Conservation (phyloP, 2,797 vertebrate species). For the Artibeus jamaicensis region DNA sequence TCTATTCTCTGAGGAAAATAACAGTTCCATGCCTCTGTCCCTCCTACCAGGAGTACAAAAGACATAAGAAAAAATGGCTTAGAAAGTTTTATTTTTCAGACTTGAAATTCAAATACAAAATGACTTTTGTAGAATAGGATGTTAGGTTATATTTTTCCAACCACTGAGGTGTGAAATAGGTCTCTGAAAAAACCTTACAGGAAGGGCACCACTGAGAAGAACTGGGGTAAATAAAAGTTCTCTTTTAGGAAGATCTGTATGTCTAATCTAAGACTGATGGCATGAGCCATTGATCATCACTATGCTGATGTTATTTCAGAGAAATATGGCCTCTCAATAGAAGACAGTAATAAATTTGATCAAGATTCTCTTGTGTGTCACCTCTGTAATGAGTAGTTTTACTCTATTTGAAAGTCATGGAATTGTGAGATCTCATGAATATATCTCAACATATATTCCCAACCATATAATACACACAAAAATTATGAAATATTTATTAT, state of each 20-base stretch:
- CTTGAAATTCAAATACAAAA: slow-evolving; percentile 40
- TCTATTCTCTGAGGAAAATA: background rate
- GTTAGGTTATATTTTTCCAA: background rate
- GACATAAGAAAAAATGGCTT: background rate
- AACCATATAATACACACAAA: background rate
- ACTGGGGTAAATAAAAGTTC: background rate
- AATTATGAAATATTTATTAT: background rate
- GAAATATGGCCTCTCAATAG: background rate
- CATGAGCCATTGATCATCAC: background rate
- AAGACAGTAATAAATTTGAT: background rate
- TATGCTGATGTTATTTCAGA: background rate
- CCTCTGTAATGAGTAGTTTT: background rate
- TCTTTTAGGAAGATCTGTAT: background rate
- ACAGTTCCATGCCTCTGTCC: background rate
- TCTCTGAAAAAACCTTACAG: background rate
- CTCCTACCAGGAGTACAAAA: background rate
- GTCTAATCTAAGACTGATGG: background rate
- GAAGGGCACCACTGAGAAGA: background rate
- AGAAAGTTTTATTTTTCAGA: background rate
- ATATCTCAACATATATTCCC: background rate
- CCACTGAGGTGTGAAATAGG: background rate
- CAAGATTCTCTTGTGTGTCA: background rate
- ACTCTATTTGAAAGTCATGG: background rate
- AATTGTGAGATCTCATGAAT: background rate
- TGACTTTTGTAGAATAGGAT: background rate